A percentile compares a stretch with the other conserved stretches of the same genome.
These are phyloP conservation scores for Poeciliopsis occidentalis DNA, from an alignment of 2,113 vertebrate species.

Conservation along the genomic window DNA sequence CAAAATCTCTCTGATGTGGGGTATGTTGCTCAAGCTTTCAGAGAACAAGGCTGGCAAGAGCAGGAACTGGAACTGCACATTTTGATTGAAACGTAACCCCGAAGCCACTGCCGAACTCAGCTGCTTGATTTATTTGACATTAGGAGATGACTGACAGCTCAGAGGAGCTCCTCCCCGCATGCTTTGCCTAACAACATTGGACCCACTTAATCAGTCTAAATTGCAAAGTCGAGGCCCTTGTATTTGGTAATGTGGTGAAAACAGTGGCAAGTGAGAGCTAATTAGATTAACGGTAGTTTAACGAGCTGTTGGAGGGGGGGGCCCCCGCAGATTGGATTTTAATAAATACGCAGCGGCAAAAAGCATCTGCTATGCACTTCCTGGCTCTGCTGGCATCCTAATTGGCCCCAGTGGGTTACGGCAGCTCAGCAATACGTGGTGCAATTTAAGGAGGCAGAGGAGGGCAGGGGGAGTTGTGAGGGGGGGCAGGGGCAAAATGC, in stretches of 20 bases:
- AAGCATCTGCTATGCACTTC: constrained; percentile 77
- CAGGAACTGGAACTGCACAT: constrained; percentile 44
- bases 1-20: constrained; percentile 31
- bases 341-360: constrained; percentile 79
- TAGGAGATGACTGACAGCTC: constrained; percentile 66
- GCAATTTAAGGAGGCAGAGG: constrained; percentile 52
- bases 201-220: constrained; percentile 76
- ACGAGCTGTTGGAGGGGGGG: constrained; percentile 75
- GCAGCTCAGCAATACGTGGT: constrained; percentile 56
- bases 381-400: constrained; percentile 77
- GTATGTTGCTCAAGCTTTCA: constrained; percentile 36
- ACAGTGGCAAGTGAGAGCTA: constrained; percentile 80
- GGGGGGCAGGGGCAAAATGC: constrained; percentile 34
- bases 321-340: constrained; percentile 78
- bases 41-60: constrained; percentile 10
- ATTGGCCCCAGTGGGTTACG: constrained; percentile 81
- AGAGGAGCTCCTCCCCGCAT: constrained; percentile 56
- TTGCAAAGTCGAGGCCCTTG: constrained; percentile 70
- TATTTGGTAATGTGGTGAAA: constrained; percentile 80
- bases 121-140: constrained; percentile 55
- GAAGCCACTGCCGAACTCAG: constrained; percentile 46
- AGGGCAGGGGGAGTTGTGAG: neutral
- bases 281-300: constrained; percentile 81
- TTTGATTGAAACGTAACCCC: constrained; percentile 36
- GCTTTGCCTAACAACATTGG: constrained; percentile 58